A percentile compares a stretch with the other conserved stretches of the same genome.
Evolutionary conservation across 2,113 vertebrate species (phyloP).

Genomic region (Brachionichthys hirsutus): DNA sequence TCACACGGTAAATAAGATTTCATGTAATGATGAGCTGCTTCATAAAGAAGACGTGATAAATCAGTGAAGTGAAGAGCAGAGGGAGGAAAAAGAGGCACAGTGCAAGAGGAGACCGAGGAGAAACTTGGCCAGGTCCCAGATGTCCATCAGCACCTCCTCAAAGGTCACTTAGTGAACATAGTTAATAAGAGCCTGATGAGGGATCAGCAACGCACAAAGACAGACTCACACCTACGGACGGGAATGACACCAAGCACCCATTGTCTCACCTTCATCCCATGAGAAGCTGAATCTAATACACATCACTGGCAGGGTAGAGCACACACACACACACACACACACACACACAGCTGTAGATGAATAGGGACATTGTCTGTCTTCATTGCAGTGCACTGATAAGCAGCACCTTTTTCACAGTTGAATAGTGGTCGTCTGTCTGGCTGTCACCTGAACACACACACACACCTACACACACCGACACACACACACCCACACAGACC

Average conservation of each 20-base stretch:
- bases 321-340: conserved; percentile 6
- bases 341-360: conserved; percentile 21
- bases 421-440: conserved; percentile 26
- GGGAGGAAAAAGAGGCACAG: conserved; percentile 2
- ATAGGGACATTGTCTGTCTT: conserved; percentile 49
- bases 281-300: conserved; percentile 12
- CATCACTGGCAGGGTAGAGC: conserved; percentile 6
- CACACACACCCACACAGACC: conserved; percentile 10
- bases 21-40: conserved; percentile 23
- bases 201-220: conserved; percentile 45
- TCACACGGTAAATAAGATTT: conserved; percentile 8
- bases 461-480: conserved; percentile 12
- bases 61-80: conserved; percentile 9
- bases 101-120: conserved; percentile 26
- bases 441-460: conserved; percentile 19
- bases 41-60: conserved; percentile 25
- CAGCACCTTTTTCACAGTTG: conserved; percentile 41
- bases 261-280: conserved; percentile 30
- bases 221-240: conserved; percentile 4
- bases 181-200: conserved; percentile 78
- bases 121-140: conserved; percentile 55
- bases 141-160: conserved; percentile 71
- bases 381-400: conserved; percentile 57
- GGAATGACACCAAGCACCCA: conserved; percentile 29
- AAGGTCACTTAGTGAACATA: conserved; percentile 72